Conservation (phyloP, 2,888 invertebrate genomes). For the Chrysolina haemoptera region DNA sequence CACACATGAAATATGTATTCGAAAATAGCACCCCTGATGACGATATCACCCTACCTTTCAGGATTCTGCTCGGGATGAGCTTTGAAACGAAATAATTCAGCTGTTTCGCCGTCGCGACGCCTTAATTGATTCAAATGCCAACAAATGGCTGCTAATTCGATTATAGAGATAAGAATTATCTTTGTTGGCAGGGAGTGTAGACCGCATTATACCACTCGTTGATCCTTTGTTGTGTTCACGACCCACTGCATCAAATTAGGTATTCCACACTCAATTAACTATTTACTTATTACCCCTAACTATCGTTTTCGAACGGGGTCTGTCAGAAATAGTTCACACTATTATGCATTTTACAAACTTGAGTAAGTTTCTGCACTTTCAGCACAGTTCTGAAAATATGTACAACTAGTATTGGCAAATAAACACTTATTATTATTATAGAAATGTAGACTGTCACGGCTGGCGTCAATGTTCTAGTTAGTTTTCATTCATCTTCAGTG, state of each 20-base stretch:
- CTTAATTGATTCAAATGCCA: slow-evolving; percentile 35
- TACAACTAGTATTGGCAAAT: too few relatives aligned
- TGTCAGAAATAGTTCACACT: too few relatives aligned
- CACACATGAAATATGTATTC: too few relatives aligned
- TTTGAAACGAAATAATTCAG: slow-evolving; percentile 25
- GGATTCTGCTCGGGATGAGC: neutral
- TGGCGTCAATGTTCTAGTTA: too few relatives aligned
- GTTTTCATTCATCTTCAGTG: too few relatives aligned
- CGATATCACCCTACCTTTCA: neutral
- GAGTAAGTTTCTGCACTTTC: too few relatives aligned
- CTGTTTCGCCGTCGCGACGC: slow-evolving; percentile 30
- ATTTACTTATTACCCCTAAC: neutral
- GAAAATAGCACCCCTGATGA: too few relatives aligned
- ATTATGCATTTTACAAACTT: too few relatives aligned
- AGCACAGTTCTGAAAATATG: too few relatives aligned
- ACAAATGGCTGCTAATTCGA: slow-evolving; percentile 39
- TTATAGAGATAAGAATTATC: slow-evolving; percentile 38
- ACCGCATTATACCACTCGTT: neutral
- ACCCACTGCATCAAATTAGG: neutral
- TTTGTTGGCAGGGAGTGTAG: neutral
- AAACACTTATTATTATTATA: too few relatives aligned
- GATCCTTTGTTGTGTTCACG: neutral
- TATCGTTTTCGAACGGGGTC: neutral
- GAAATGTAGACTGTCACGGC: too few relatives aligned
- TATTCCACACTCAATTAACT: neutral